Evolutionary conservation across 2,113 vertebrate species (phyloP), one percentile per base, ranked within the genome.

Genomic region (Engraulis encrasicolus): DNA sequence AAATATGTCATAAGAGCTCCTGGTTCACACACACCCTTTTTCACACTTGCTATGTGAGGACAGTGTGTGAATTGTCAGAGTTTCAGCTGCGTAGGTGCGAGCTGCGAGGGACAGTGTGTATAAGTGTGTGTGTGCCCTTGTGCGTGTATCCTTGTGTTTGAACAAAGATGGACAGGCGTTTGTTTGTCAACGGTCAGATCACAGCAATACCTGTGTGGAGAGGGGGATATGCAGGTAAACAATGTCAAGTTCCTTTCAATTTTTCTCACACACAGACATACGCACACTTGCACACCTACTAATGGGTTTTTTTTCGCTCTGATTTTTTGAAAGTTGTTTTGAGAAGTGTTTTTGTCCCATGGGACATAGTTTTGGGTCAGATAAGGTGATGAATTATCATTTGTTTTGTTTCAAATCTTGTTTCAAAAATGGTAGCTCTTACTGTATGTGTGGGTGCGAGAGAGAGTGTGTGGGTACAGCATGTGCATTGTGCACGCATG

Each of bases 201-300:
- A 31, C 66, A 74, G 31, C 66, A 3, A 74, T 74, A 17, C 66
- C 66, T 31, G 66, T 74, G 15, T 74, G 66, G 66, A 74, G 27
- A 74, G 66, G 66, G 34, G 66, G 66, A 1, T 74, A 74, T 27
- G 66, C 66, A 74, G 66, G 66, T 74, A 74, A 45, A 74, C 66
- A 74, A 14, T 14, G 31, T 74, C 34, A 12, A 74, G 31, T 34
- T 14, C 1, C 34, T 74, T 36, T 74, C 27, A 12, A 5, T 34
- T 36, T 74, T 74, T 23, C 31, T 12, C 27, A 12, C 34, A 11
- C 77, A 61, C 52, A 54, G 36, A 82, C 19, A 83, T n/a, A 45
- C 5, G 37, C 12, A 50, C 20, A 31, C 52, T 20, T 54, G 19
- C 61, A 71, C 3, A 71, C 34, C 2, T 27, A 31, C n/a, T 71